These are phyloP conservation scores for Crocidura indochinensis DNA, from an alignment of 2,797 vertebrate genomes.

Conservation along the genomic window DNA sequence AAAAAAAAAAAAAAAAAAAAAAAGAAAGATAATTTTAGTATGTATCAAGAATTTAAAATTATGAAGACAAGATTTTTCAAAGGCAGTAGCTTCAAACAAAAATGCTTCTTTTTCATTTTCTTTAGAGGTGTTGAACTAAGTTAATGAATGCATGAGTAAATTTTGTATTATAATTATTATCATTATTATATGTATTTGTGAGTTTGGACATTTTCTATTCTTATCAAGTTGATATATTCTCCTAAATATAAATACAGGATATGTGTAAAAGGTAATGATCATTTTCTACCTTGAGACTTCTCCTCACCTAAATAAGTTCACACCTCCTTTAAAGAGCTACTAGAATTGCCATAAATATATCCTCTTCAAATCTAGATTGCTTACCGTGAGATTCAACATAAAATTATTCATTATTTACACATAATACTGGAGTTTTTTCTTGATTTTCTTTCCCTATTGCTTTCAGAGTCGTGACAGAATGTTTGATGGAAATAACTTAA, in stretches of 20 bases:
- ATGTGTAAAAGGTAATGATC: neutral
- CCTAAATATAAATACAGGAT: conserved; percentile 11
- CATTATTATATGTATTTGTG: neutral
- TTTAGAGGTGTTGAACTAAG: conserved; percentile 22
- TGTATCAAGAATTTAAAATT: neutral
- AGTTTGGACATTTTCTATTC: neutral
- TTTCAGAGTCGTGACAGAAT: conserved; percentile 58
- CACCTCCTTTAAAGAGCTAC: neutral
- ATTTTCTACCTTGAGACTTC: neutral
- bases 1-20: too few species aligned
- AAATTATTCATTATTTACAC: conserved; percentile 65
- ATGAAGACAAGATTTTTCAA: conserved; percentile 33
- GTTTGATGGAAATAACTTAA: conserved; percentile 67
- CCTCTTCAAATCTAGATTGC: neutral
- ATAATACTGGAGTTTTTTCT: conserved; percentile 62
- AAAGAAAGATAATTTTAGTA: neutral
- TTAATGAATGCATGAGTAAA: neutral
- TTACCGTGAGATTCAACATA: conserved; percentile 37
- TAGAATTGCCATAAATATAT: conserved; percentile 1
- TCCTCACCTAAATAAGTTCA: neutral
- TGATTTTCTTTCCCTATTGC: conserved; percentile 66
- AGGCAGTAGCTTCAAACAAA: neutral
- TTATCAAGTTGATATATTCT: neutral
- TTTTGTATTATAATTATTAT: neutral
- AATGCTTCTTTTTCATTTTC: neutral